Evolutionary conservation across 2,113 vertebrate species (phyloP), one percentile per base, ranked within the genome.

Genomic region (Gadus macrocephalus): DNA sequence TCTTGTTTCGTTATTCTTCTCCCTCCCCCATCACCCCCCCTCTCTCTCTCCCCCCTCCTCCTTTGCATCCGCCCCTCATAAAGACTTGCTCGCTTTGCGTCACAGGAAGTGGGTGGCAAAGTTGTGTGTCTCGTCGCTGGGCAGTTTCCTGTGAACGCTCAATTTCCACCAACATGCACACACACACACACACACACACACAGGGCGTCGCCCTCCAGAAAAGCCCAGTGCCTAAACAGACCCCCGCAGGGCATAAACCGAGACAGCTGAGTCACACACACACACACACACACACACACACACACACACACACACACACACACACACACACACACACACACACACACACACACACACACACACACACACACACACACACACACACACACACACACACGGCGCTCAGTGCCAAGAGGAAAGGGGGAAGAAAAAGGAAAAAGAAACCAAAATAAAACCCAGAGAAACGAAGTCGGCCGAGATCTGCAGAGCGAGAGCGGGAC

Each of bases 131-230:
- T 79, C 72, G 35, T 67, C 78, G 56, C 53, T 15, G 53, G 74
- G 67, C 75, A 64, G 75, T 72, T 87, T 89, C 83, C 88, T 83
- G 81, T 79, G 63, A 80, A 63, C 3, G 68, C 76, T 78, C 0
- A 2, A 80, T 81, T 70, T 71, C 74, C 83, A 81, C 75, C 42
- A 20, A 65, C 42, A 49, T 9, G 8, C 42, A 9, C 42, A 27
- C 66, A 6, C 65, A 67, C 14, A 17, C 66, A 85, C 65, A 67
- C 49, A 67, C 65, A 38, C 64, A 68, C 61, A 76, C 14, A 17
- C 66, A 85, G 80, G 84, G 84, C 79, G 83, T 81, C 74, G 72
- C 76, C 80, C 66, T 76, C 80, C 66, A 59, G 20, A 16, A 35
- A 71, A 64, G 69, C 56, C 68, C 62, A 12, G 49, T 60, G 63